These are phyloP conservation scores for Caenorhabditis sinica DNA, from an alignment of 2,888 invertebrate genomes.

Conservation along the genomic window DNA sequence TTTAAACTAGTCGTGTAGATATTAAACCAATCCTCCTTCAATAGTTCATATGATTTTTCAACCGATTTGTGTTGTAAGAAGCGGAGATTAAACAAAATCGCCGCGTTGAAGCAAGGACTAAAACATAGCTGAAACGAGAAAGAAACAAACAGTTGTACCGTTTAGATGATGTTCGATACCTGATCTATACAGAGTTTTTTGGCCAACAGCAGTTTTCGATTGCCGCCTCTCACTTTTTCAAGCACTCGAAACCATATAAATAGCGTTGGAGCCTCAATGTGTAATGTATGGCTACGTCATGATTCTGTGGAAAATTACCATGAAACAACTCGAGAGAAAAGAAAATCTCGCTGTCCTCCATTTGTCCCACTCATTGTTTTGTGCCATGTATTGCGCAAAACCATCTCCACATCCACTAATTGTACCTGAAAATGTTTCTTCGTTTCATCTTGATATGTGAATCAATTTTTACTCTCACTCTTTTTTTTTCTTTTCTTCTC, in stretches of 20 bases:
- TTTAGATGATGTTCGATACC: constrained; percentile 12
- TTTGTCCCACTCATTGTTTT: constrained; percentile 58
- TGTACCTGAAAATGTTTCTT: constrained; percentile 34
- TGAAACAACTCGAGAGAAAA: constrained; percentile 52
- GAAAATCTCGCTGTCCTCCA: constrained; percentile 53
- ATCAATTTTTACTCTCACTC: not conserved
- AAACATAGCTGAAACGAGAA: constrained; percentile 50
- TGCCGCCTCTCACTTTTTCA: constrained; percentile 35
- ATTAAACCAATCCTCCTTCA: constrained; percentile 60
- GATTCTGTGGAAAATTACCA: constrained; percentile 24
- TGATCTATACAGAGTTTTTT: constrained; percentile 60
- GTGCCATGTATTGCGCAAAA: constrained; percentile 50
- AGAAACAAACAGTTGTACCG: not conserved
- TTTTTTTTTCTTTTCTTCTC: not conserved
- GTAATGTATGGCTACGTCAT: not conserved
- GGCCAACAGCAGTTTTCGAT: constrained; percentile 7
- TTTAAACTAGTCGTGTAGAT: constrained; percentile 55
- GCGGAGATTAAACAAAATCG: constrained; percentile 59
- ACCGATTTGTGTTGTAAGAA: constrained; percentile 54
- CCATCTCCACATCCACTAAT: constrained; percentile 59
- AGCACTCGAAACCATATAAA: constrained; percentile 55
- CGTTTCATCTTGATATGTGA: not conserved
- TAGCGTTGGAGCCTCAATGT: constrained; percentile 48
- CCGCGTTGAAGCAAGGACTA: constrained; percentile 58
- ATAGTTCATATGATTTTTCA: constrained; percentile 44